Conservation (phyloP, 1,140 invertebrate genomes). For the Sitobion miscanthi region DNA sequence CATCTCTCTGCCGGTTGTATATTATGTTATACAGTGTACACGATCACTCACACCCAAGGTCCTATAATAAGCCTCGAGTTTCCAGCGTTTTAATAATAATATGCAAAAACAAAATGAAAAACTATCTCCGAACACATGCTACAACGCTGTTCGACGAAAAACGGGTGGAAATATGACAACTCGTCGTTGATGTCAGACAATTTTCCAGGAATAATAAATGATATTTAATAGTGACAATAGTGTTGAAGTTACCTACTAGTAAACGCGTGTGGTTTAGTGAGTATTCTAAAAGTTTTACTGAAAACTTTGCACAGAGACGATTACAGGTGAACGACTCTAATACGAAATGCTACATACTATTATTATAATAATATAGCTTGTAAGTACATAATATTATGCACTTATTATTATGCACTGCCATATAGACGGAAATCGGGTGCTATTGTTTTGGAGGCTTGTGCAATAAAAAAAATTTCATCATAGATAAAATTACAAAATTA, state of each 20-base stretch:
- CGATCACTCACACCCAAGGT: background rate
- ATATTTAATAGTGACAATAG: background rate
- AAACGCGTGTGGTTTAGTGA: background rate
- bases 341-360: background rate
- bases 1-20: background rate
- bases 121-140: background rate
- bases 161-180: background rate
- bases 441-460: background rate
- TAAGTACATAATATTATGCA: background rate
- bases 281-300: background rate
- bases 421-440: background rate
- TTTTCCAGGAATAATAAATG: background rate
- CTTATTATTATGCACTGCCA: background rate
- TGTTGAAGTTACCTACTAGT: background rate
- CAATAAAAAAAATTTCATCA: too few relatives aligned
- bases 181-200: background rate
- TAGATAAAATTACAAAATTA: background rate
- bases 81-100: background rate
- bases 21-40: background rate
- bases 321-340: background rate
- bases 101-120: background rate
- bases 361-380: background rate
- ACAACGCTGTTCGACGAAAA: background rate
- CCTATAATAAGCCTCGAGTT: background rate
- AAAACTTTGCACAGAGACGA: background rate